Evolutionary conservation across 2,888 invertebrate genomes (phyloP).

Genomic region (Electrophaes corylata): DNA sequence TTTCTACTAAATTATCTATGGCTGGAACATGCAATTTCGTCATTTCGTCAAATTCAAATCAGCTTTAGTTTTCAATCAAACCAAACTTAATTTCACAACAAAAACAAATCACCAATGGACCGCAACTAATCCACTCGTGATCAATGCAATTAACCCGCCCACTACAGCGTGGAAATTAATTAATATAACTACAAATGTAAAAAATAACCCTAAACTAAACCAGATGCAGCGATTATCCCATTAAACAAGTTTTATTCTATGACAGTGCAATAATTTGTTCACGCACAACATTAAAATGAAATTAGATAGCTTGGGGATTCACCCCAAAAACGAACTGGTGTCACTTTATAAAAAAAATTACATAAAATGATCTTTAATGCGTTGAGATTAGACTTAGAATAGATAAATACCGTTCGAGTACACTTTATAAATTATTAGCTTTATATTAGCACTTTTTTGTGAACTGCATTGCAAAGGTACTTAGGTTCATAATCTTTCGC

Average conservation of each 20-base stretch:
- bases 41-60: neutral
- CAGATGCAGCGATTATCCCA: conserved; percentile 76
- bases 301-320: conserved; percentile 68
- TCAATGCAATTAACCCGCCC: conserved; percentile 67
- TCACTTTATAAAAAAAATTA: neutral
- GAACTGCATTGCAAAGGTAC: neutral
- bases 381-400: neutral
- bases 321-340: neutral
- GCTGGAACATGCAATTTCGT: neutral
- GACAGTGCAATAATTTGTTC: conserved; percentile 81
- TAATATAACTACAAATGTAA: conserved; percentile 58
- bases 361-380: neutral
- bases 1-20: neutral
- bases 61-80: conserved; percentile 27
- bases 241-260: conserved; percentile 74
- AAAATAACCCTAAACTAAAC: conserved; percentile 63
- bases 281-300: conserved; percentile 79
- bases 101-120: conserved; percentile 59
- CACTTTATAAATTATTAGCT: neutral
- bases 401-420: neutral
- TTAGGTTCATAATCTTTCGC: too few species aligned
- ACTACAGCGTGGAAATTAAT: conserved; percentile 66
- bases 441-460: neutral
- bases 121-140: conserved; percentile 65
- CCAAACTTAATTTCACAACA: conserved; percentile 46